Conservation (phyloP, 2,113 vertebrate species). For the Passerina amoena region DNA sequence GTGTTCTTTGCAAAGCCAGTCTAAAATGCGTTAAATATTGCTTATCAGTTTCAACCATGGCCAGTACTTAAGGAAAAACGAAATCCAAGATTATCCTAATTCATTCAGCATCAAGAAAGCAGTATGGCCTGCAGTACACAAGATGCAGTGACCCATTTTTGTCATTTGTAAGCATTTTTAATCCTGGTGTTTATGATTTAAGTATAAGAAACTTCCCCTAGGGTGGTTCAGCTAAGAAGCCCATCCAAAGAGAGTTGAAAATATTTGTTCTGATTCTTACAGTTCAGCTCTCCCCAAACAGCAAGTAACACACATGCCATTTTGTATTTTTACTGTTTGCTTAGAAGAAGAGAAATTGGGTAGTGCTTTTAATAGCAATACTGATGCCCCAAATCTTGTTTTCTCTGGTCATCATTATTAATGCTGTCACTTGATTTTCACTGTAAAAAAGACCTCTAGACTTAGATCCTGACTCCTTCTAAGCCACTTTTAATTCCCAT, state of each 20-base stretch:
- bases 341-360: not conserved
- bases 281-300: conserved; percentile 26
- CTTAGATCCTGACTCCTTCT: conserved; percentile 12
- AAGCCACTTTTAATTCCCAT: not conserved
- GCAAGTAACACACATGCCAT: conserved; percentile 13
- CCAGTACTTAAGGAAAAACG: not conserved
- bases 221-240: conserved; percentile 20
- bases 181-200: conserved; percentile 60
- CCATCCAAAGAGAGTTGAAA: conserved; percentile 33
- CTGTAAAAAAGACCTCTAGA: not conserved
- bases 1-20: not conserved
- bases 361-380: not conserved
- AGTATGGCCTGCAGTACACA: conserved; percentile 39
- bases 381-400: not conserved
- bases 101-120: conserved; percentile 30
- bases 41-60: not conserved
- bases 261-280: conserved; percentile 11
- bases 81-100: conserved; percentile 58
- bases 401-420: not conserved
- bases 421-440: conserved; percentile 14
- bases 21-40: not conserved
- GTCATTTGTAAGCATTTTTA: conserved; percentile 63
- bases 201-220: conserved; percentile 42
- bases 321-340: conserved; percentile 3
- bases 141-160: conserved; percentile 66